A percentile compares a stretch with the other conserved stretches of the same genome.
phyloP scores from a whole-genome alignment of 2,797 vertebrate species.

The Labroides dimidiatus region DNA sequence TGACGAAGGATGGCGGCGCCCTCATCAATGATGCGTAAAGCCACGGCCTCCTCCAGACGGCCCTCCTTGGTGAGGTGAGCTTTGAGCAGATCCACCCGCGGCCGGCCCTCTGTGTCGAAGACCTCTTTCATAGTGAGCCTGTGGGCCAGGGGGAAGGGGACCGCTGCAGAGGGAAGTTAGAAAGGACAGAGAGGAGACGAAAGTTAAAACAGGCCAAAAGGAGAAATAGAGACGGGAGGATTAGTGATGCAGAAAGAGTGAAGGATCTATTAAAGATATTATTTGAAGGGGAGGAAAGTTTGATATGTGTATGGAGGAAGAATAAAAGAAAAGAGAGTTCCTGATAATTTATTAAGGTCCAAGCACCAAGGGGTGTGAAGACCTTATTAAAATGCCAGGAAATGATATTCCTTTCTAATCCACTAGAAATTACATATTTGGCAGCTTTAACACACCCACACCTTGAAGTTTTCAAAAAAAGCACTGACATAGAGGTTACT shows the following conservation, averaged over 20 bases:
- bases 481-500: too few species aligned
- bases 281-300: neutral
- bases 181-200: neutral
- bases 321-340: conserved; percentile 14
- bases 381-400: too few species aligned
- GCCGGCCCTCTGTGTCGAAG: conserved; percentile 87
- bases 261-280: neutral
- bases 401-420: too few species aligned
- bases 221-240: neutral
- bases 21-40: conserved; percentile 87
- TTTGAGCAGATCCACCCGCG: conserved; percentile 87
- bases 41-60: conserved; percentile 86
- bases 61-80: conserved; percentile 89
- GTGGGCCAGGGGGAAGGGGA: conserved; percentile 89
- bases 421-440: too few species aligned
- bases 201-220: neutral
- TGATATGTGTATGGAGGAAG: conserved; percentile 1
- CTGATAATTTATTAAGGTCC: neutral
- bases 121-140: conserved; percentile 89
- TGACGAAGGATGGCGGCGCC: conserved; percentile 87
- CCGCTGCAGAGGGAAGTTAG: conserved; percentile 69
- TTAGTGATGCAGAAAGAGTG: neutral
- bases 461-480: too few species aligned
- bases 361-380: too few species aligned
- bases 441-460: too few species aligned